A percentile compares a stretch with the other conserved stretches of the same genome.
phyloP scores from a whole-genome alignment of 2,113 vertebrate species.

The Nymphicus hollandicus region DNA sequence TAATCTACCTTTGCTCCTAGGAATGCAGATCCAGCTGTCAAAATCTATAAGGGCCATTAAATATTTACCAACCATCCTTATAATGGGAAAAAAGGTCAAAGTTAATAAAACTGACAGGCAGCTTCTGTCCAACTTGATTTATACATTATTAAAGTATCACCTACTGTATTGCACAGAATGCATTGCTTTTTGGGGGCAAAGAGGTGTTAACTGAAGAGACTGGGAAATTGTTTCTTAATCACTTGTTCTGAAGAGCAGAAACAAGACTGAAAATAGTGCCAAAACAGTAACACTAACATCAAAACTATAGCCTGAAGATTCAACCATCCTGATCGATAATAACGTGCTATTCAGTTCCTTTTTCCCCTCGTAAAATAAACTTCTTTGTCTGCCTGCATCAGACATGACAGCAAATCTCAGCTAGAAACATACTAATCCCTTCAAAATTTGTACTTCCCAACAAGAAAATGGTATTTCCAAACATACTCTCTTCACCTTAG shows the following conservation, averaged over 20 bases:
- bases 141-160: constrained; percentile 75
- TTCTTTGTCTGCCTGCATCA: neutral
- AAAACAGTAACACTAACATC: neutral
- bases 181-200: neutral
- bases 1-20: constrained; percentile 37
- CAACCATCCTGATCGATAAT: neutral
- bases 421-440: neutral
- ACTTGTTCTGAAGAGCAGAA: constrained; percentile 37
- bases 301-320: neutral
- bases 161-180: constrained; percentile 34
- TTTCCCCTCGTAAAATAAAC: constrained; percentile 23
- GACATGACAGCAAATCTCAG: neutral
- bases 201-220: neutral
- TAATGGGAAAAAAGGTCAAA: constrained; percentile 82
- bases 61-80: constrained; percentile 78
- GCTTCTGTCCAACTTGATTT: constrained; percentile 70
- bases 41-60: constrained; percentile 79
- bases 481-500: neutral
- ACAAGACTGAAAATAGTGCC: neutral
- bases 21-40: constrained; percentile 68
- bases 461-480: neutral
- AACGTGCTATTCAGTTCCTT: neutral
- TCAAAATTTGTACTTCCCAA: neutral
- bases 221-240: constrained; percentile 28
- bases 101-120: constrained; percentile 81